These are phyloP conservation scores for Chrysogorgia sp. DNA, from an alignment of 92 coral and sea anemone species.

Conservation along the genomic window DNA sequence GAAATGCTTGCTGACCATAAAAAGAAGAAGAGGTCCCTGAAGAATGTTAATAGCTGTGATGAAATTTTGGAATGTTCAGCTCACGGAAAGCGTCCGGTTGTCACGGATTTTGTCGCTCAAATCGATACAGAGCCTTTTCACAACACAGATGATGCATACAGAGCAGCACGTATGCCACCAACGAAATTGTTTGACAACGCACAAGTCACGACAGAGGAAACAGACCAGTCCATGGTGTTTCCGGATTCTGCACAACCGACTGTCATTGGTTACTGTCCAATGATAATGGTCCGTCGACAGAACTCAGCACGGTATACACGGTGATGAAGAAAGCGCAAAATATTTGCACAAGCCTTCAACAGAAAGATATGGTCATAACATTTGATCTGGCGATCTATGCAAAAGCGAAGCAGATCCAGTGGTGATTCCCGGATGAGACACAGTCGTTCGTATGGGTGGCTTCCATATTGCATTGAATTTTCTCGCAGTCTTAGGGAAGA, in stretches of 20 bases:
- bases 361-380: slow-evolving; percentile 57
- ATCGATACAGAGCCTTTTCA: too few relatives aligned
- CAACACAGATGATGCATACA: too few relatives aligned
- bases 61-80: background rate
- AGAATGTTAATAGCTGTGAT: background rate
- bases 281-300: slow-evolving; percentile 64
- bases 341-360: slow-evolving; percentile 51
- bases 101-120: background rate
- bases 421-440: slow-evolving; percentile 62
- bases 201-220: too few relatives aligned
- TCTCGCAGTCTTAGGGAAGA: too few relatives aligned
- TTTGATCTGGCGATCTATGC: too few relatives aligned
- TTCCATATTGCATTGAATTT: too few relatives aligned
- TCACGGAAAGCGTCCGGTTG: background rate
- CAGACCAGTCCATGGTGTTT: slow-evolving; percentile 60
- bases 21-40: slow-evolving; percentile 34
- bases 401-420: slow-evolving; percentile 55
- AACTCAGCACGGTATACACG: slow-evolving; percentile 65
- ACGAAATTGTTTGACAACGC: too few relatives aligned
- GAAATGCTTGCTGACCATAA: background rate
- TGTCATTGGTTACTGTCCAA: too few relatives aligned
- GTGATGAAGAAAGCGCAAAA: too few relatives aligned
- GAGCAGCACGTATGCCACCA: too few relatives aligned
- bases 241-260: too few relatives aligned
- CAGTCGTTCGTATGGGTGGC: too few relatives aligned